Conservation (phyloP, 1,140 invertebrate genomes). For the Bombus huntii region DNA sequence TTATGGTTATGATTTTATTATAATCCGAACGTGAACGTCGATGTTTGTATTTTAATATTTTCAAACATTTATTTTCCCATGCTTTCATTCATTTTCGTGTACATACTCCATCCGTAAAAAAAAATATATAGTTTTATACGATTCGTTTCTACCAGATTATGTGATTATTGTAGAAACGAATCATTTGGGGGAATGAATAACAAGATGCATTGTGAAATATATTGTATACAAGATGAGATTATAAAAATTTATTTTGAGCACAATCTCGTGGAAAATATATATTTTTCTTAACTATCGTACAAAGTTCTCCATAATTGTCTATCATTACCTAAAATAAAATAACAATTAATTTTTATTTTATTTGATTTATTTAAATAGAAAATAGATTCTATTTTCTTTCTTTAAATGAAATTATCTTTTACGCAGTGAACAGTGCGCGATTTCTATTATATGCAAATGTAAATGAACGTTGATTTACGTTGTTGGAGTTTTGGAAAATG, state of each 20-base stretch:
- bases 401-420: neutral
- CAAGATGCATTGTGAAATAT: constrained; percentile 5
- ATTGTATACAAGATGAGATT: constrained; percentile 28
- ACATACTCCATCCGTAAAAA: too few relatives aligned
- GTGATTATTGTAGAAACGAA: neutral
- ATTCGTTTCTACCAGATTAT: neutral
- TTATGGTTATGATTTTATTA: neutral
- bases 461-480: neutral
- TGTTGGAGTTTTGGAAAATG: neutral
- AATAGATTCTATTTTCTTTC: neutral
- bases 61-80: neutral
- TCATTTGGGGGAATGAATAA: neutral
- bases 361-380: neutral
- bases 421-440: neutral
- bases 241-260: constrained; percentile 32
- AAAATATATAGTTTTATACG: neutral
- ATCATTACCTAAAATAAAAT: constrained; percentile 14
- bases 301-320: neutral
- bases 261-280: neutral
- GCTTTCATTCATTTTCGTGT: neutral
- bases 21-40: neutral
- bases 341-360: neutral
- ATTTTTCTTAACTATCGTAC: constrained; percentile 21
- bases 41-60: neutral
- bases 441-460: neutral